phyloP scores from a whole-genome alignment of 2,113 vertebrate genomes.

The Oncorhynchus keta region DNA sequence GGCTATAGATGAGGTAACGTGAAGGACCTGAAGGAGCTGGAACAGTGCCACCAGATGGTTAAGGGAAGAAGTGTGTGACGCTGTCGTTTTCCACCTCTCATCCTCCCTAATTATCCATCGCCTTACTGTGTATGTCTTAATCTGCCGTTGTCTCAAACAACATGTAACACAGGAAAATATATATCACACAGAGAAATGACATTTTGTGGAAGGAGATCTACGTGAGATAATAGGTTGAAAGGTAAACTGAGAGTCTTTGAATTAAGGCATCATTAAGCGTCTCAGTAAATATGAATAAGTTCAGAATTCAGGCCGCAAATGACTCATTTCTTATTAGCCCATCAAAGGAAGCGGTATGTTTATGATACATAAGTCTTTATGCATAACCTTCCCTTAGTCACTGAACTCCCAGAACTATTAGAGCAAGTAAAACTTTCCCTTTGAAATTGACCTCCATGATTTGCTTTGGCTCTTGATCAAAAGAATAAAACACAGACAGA shows the following conservation, averaged over 20 bases:
- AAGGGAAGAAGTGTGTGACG: slow-evolving; percentile 57
- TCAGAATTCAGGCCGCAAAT: not conserved
- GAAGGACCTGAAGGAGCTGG: slow-evolving; percentile 52
- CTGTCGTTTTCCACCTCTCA: slow-evolving; percentile 23
- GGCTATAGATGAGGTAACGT: slow-evolving; percentile 14
- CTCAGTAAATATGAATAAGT: not conserved
- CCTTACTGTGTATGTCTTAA: not conserved
- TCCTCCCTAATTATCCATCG: slow-evolving; percentile 21
- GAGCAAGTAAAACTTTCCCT: slow-evolving; percentile 43
- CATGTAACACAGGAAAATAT: too few species aligned
- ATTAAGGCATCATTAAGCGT: not conserved
- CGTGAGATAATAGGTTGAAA: not conserved
- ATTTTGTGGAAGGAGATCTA: too few species aligned
- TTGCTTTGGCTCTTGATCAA: slow-evolving; percentile 56
- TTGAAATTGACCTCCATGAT: slow-evolving; percentile 51
- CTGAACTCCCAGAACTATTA: not conserved
- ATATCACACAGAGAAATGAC: too few species aligned
- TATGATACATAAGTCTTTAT: slow-evolving; percentile 1
- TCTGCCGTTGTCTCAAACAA: too few species aligned
- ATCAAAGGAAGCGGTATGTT: not conserved
- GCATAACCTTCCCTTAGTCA: slow-evolving; percentile 18
- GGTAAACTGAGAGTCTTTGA: not conserved
- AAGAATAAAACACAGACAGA: slow-evolving; percentile 44
- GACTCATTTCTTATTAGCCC: not conserved
- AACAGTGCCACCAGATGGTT: slow-evolving; percentile 79